These are phyloP conservation scores for Colaptes auratus DNA, from an alignment of 2,113 vertebrate species.

Conservation along the genomic window DNA sequence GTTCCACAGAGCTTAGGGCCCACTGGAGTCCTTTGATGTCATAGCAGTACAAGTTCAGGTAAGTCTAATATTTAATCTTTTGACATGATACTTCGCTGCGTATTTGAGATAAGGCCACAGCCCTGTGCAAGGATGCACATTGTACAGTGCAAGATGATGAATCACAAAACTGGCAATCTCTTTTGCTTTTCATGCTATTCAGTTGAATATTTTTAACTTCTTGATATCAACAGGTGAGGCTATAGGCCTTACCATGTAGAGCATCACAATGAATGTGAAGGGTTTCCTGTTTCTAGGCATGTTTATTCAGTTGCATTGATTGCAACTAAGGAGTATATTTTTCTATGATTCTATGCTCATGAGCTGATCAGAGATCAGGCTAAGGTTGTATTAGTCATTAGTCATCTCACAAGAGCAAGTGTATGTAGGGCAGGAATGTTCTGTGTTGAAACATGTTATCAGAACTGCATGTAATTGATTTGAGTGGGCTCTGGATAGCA, in stretches of 20 bases:
- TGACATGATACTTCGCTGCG: neutral
- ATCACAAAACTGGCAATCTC: neutral
- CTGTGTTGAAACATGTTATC: neutral
- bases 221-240: neutral
- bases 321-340: neutral
- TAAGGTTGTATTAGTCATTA: neutral
- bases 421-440: neutral
- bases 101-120: neutral
- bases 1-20: neutral
- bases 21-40: neutral
- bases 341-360: neutral
- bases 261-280: neutral
- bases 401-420: neutral
- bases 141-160: neutral
- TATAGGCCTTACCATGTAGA: neutral
- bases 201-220: neutral
- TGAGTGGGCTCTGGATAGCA: neutral
- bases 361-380: neutral
- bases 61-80: neutral
- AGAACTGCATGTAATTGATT: neutral
- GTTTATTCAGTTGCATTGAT: neutral
- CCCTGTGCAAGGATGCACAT: rapidly evolving
- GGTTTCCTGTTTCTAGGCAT: neutral
- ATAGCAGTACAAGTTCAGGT: neutral
- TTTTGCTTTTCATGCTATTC: neutral